Evolutionary conservation across 2,888 invertebrate genomes (phyloP).

Genomic region (Dilophus febrilis): DNA sequence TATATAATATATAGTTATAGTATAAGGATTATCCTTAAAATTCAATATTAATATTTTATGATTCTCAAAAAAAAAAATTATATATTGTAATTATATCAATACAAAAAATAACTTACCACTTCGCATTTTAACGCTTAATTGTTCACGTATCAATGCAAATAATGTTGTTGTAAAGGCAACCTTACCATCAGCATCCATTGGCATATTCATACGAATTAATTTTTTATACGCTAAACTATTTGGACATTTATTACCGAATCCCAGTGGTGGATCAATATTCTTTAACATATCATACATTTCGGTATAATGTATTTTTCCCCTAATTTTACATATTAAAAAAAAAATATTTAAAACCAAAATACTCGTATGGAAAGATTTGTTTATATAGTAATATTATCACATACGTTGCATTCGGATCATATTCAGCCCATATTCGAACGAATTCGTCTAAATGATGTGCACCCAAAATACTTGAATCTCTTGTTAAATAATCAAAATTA

Average conservation of each 20-base stretch:
- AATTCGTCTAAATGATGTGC: slow-evolving; percentile 99
- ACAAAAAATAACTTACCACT: slow-evolving; percentile 45
- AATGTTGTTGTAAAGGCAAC: slow-evolving; percentile 98
- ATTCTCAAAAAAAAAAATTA: not conserved
- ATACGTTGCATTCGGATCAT: slow-evolving; percentile 98
- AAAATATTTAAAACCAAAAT: no score
- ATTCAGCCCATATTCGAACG: slow-evolving; percentile 99
- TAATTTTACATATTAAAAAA: slow-evolving; percentile 25
- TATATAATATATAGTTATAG: not conserved
- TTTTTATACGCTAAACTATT: slow-evolving; percentile 98
- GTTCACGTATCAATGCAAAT: slow-evolving; percentile 97
- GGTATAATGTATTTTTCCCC: slow-evolving; percentile 82
- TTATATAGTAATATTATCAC: slow-evolving; percentile 27
- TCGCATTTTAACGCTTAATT: slow-evolving; percentile 96
- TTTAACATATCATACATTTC: slow-evolving; percentile 99
- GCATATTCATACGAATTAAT: slow-evolving; percentile 99
- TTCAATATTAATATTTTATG: not conserved
- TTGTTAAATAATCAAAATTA: slow-evolving; percentile 98
- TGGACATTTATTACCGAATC: slow-evolving; percentile 99
- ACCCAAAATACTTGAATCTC: slow-evolving; percentile 98
- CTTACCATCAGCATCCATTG: slow-evolving; percentile 86
- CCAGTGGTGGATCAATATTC: slow-evolving; percentile 98
- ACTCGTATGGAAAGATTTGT: no score
- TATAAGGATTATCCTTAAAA: slow-evolving; percentile 3
- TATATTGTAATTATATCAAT: not conserved